Evolutionary conservation across 2,113 vertebrate species (phyloP).

Genomic region (Hemiprocne comata): DNA sequence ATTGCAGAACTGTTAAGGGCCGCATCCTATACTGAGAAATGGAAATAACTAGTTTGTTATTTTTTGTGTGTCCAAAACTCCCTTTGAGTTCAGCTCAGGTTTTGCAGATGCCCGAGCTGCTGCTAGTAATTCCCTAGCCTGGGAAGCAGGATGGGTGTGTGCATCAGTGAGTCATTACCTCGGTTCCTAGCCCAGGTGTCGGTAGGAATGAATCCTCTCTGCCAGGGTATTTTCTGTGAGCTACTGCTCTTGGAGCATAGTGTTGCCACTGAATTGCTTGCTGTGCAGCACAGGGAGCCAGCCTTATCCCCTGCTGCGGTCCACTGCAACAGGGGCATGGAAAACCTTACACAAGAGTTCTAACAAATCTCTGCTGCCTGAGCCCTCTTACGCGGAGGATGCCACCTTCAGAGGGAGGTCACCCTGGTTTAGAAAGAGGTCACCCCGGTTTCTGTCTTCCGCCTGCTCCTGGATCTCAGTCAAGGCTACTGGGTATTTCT

Average conservation of each 20-base stretch:
- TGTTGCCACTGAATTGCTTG: background rate
- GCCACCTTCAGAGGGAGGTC: background rate
- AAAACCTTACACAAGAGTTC: background rate
- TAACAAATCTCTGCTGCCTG: background rate
- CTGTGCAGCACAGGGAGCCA: background rate
- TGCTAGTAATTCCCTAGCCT: background rate
- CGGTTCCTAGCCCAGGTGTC: background rate
- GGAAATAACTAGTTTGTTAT: background rate
- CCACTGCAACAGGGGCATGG: background rate
- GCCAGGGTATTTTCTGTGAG: background rate
- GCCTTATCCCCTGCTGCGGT: fast-evolving
- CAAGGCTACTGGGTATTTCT: background rate
- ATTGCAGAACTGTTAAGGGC: background rate
- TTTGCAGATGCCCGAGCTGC: background rate
- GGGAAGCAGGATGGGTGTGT: background rate
- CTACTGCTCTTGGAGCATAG: background rate
- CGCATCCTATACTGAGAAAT: background rate
- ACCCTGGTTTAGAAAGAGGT: background rate
- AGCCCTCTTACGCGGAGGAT: background rate
- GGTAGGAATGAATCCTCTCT: background rate
- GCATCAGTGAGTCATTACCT: background rate
- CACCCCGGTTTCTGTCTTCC: background rate
- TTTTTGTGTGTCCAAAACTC: background rate
- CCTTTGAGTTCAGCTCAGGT: background rate
- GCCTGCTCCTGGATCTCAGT: background rate